These are phyloP conservation scores for Urechis unicinctus DNA, from an alignment of 2,888 invertebrate species.

Conservation along the genomic window DNA sequence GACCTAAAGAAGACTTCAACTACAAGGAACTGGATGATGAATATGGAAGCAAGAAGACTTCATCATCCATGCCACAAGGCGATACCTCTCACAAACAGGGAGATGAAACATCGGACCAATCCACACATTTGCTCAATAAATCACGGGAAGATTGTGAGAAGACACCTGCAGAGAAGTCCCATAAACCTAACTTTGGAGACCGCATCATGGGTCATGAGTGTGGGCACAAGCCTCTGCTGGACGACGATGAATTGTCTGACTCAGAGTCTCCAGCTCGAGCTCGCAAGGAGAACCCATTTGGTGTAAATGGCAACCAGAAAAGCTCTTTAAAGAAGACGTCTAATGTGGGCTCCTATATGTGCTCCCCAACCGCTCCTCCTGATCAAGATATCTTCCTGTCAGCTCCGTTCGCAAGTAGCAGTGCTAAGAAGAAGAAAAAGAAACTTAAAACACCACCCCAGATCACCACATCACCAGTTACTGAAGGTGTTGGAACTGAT, in stretches of 20 bases:
- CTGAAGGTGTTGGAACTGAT: too few relatives aligned
- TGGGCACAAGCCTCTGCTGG: conserved; percentile 67
- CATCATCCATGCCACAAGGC: conserved; percentile 5
- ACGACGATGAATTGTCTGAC: conserved; percentile 67
- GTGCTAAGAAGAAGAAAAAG: neutral
- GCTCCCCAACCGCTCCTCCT: neutral
- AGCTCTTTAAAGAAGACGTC: too few relatives aligned
- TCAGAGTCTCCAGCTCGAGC: conserved; percentile 13
- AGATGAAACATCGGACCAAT: conserved; percentile 8
- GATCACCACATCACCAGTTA: neutral
- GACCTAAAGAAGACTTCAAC: conserved; percentile 42
- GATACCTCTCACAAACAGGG: neutral
- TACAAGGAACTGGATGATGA: conserved; percentile 46
- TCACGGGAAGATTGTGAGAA: conserved; percentile 1
- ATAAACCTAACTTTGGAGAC: conserved; percentile 27
- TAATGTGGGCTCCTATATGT: too few relatives aligned
- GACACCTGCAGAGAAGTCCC: neutral
- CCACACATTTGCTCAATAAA: conserved; percentile 4
- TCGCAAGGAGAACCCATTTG: conserved; percentile 1
- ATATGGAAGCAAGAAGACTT: conserved; percentile 30
- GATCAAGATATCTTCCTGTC: neutral
- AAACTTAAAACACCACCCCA: neutral
- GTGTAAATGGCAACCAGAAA: too few relatives aligned
- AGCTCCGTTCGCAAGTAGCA: neutral
- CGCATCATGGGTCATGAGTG: conserved; percentile 67